Percentiles rank a stretch among this genome's conserved stretches.
These are phyloP conservation scores for Leptodactylus fuscus DNA, from an alignment of 2,113 vertebrate species.

Conservation along the genomic window DNA sequence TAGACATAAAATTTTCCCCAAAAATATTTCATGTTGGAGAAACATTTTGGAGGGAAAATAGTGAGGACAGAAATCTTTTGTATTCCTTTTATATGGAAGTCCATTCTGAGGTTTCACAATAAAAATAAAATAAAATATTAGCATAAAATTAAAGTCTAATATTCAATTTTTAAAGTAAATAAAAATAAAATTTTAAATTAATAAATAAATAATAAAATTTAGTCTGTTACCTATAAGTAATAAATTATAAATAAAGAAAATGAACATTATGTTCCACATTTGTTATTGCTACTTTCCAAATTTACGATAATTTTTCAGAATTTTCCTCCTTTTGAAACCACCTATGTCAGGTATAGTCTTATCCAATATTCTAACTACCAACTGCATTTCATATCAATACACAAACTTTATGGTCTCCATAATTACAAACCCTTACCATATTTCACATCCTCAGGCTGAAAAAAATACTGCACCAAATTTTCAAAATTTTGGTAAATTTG, in stretches of 20 bases:
- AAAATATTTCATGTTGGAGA: not conserved
- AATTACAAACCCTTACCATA: not conserved
- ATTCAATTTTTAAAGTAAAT: no score
- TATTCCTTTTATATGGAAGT: no score
- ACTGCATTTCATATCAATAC: not conserved
- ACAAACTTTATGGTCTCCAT: not conserved
- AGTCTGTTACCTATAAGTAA: not conserved
- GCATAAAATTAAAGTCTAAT: not conserved
- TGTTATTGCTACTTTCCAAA: not conserved
- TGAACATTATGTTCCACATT: not conserved
- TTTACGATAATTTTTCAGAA: not conserved
- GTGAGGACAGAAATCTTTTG: not conserved
- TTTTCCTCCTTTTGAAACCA: not conserved
- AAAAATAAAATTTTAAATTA: not conserved
- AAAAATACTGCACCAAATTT: not conserved
- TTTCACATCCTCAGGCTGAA: not conserved
- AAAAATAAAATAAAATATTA: not conserved
- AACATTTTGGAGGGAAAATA: not conserved
- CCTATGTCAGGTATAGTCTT: not conserved
- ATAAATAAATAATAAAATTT: not conserved
- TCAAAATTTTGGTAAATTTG: not conserved
- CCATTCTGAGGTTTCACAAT: not conserved
- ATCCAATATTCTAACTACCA: not conserved
- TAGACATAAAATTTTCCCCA: not conserved
- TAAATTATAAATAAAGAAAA: not conserved